Evolutionary conservation across 1,140 invertebrate species (phyloP), one percentile per base, ranked within the genome.

Genomic region (Drosophila nikananu): DNA sequence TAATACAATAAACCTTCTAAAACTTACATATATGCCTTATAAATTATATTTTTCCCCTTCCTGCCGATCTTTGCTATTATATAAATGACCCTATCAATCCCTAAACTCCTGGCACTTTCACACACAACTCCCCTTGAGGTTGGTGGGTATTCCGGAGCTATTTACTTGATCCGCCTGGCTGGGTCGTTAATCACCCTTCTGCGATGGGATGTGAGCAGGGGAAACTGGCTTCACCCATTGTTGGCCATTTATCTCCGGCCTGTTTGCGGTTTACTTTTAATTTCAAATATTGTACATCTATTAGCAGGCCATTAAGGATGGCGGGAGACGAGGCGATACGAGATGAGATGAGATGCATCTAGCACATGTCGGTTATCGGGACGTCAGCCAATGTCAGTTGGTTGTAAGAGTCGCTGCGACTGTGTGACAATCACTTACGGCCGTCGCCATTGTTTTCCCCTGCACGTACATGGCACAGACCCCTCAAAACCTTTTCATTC

Each of bases 341-440:
- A 23, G 54, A 25, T 57, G 54, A 57, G 54, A 57, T 57, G 54
- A 57, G 46, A 54, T 54, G 63, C 62, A 65, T 49, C 71, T 58
- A 86, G 83, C 84, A 84, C 86, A 90, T 87, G 84, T 84, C 84
- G 78, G 64, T 17, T 65, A 86, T 86, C 83, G 75, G 73, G 37
- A 39, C 54, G 82, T 83, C 81, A 74, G 68, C 68, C 77, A 70
- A 67, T 74, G 65, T 78, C 65, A 46, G 51, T 42, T 51, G 25
- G 27, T 12, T 61, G 32, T 32, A 23, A 32, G 37, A 57, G 68
- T 65, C 32, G 21, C 27, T 52, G 63, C 21, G 61, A 30, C 66
- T 39, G 81, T 82, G 75, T 86, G 83, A 82, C 83, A 86, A 68
- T 75, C 77, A 42, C 65, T 66, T 77, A 77, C 70, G 19, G 77